These are phyloP conservation scores for Hypena proboscidalis DNA, from an alignment of 2,888 invertebrate genomes.

Conservation along the genomic window DNA sequence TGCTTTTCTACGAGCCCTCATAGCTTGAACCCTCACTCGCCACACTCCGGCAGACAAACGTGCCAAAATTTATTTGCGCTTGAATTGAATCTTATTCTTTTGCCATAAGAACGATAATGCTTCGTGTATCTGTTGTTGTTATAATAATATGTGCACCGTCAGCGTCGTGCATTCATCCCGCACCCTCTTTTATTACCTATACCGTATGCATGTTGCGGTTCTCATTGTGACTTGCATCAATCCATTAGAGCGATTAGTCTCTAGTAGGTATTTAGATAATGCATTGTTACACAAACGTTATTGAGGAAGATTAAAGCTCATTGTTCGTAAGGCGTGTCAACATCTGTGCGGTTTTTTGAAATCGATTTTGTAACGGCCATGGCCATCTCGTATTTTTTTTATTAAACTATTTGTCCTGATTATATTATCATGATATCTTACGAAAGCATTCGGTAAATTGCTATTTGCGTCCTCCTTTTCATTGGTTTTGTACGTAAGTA, in stretches of 20 bases:
- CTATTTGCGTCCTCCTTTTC: no score
- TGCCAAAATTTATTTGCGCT: conserved; percentile 49
- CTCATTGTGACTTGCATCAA: conserved; percentile 73
- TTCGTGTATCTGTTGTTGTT: conserved; percentile 27
- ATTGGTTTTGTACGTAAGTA: no score
- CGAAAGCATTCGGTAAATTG: no score
- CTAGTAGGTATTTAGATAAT: conserved; percentile 60
- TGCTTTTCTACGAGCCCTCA: conserved; percentile 69
- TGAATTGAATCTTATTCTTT: conserved; percentile 44
- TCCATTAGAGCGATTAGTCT: conserved; percentile 80
- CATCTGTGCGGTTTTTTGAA: conserved; percentile 33
- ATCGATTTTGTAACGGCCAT: conserved; percentile 15
- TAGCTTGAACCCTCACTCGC: conserved; percentile 70
- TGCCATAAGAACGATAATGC: conserved; percentile 55
- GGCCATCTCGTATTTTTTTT: conserved; percentile 2
- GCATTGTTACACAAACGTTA: conserved; percentile 53
- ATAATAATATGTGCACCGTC: conserved; percentile 55
- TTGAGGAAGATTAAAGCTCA: conserved; percentile 30
- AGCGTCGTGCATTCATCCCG: conserved; percentile 74
- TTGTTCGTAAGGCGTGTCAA: conserved; percentile 11
- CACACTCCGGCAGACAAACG: conserved; percentile 70
- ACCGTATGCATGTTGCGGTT: conserved; percentile 79
- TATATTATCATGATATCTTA: no score
- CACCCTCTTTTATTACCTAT: conserved; percentile 80
- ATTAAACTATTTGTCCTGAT: background rate